Conservation (phyloP, 1,140 invertebrate species). For the Diplogasteroides magnus region DNA sequence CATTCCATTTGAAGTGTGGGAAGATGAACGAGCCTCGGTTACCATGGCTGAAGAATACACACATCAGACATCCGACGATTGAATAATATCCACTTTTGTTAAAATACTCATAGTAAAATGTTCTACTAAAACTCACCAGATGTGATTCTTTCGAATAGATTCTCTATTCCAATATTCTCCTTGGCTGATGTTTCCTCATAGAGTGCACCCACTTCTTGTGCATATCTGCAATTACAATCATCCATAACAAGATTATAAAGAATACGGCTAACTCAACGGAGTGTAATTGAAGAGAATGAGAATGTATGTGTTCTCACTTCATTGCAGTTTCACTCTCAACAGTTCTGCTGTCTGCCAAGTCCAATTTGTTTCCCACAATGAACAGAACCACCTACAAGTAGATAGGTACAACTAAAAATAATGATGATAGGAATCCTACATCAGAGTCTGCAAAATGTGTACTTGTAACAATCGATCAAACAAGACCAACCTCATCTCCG, state of each 20-base stretch:
- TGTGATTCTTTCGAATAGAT: constrained; percentile 68
- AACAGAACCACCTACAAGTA: constrained; percentile 72
- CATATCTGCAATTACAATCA: constrained; percentile 66
- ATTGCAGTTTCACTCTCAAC: constrained; percentile 79
- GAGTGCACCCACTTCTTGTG: constrained; percentile 81
- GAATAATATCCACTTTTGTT: background rate
- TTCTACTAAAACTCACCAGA: constrained; percentile 17
- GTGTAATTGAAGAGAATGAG: background rate
- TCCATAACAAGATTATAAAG: constrained; percentile 11
- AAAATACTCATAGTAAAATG: background rate
- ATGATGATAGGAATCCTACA: background rate
- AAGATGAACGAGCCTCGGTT: background rate
- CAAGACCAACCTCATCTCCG: constrained; percentile 62
- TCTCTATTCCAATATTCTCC: constrained; percentile 81
- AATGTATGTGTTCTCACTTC: too few species aligned
- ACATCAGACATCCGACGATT: background rate
- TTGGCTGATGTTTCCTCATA: constrained; percentile 94
- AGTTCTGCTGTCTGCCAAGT: constrained; percentile 82
- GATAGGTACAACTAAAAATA: background rate
- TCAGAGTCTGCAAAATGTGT: background rate
- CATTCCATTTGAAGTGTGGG: background rate
- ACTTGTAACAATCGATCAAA: background rate
- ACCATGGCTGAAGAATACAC: constrained; percentile 17
- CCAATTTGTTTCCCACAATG: constrained; percentile 95
- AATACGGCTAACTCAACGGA: background rate